Conservation (phyloP, 2,113 vertebrate species). For the Onychostruthus taczanowskii region DNA sequence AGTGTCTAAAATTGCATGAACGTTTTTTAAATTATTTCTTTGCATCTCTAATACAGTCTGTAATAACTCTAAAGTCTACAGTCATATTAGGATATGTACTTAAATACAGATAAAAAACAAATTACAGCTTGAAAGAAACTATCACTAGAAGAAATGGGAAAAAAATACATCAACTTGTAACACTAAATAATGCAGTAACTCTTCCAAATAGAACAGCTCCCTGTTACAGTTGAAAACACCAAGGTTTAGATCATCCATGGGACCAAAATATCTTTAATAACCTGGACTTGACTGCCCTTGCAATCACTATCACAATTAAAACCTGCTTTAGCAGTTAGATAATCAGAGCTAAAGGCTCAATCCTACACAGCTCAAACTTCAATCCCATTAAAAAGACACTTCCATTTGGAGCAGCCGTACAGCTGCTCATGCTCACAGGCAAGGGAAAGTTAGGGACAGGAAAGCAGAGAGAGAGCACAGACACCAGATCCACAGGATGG, state of each 20-base stretch:
- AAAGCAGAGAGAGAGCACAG: neutral
- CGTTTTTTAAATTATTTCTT: neutral
- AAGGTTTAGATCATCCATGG: neutral
- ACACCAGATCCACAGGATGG: neutral
- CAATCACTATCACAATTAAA: constrained; percentile 31
- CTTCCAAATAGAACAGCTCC: neutral
- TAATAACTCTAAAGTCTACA: neutral
- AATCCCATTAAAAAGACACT: constrained; percentile 53
- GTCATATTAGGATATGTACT: neutral
- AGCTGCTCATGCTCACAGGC: neutral
- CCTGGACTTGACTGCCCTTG: neutral
- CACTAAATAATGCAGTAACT: neutral
- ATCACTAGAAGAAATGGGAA: neutral
- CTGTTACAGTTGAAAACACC: neutral
- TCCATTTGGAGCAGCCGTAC: neutral
- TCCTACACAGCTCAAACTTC: constrained; percentile 25
- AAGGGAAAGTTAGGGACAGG: neutral
- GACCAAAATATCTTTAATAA: neutral
- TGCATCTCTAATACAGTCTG: neutral
- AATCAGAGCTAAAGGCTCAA: constrained; percentile 47
- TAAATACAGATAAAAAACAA: neutral
- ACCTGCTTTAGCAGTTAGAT: constrained; percentile 27
- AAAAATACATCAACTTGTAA: neutral
- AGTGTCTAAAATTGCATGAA: neutral
- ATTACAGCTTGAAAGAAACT: neutral